Base-by-base conservation (phyloP, 2,888 invertebrate genomes). In the Xylocampa areola region DNA sequence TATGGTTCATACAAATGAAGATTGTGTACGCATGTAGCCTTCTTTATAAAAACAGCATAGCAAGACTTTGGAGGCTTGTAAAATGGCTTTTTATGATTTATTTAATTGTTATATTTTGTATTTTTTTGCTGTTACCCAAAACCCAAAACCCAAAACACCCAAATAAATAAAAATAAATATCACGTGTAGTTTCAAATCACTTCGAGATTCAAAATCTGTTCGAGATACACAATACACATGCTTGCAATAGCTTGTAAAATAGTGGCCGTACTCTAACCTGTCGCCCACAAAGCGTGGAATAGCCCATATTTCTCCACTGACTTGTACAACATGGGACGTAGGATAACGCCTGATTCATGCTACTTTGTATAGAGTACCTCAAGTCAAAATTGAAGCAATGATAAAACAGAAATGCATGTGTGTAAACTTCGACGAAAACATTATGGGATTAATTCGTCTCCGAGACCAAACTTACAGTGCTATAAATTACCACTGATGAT, bases 291-390 rank as follows among this genome's bases (percentile, higher is more conserved):
- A 67, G 29, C 41, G 16, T 30, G 32, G 35, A 7, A 37, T 44
- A n/a, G 16, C 16, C 57, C 27, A 55, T 61, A 55, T 66, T 44
- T 44, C 54, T 44, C 14, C 4, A 47, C 37, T 68, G 68, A 66
- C 51, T 50, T 50, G 55, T 55, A 50, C 35, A 48, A 44, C 39
- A 43, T 14, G 17, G 30, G 32, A 49, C n/a, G 8, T 11, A 17
- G 39, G 35, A 37, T 65, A 41, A 49, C 40, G 40, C 29, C 32
- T 41, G 29, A 64, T 59, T 32, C 25, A 66, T 59, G 47, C 6
- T 33, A 7, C 36, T 17, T 11, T 16, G 21, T 37, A 10, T 14
- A 16, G 5, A 32, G 45, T 14, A 1, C 14, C n/a, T n/a, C n/a
- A n/a, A n/a, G n/a, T n/a, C n/a, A n/a, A n/a, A n/a, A n/a, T n/a